Evolutionary conservation across 2,797 vertebrate genomes (phyloP), one percentile per base, ranked within the genome.

Genomic region (Danio tinwini): DNA sequence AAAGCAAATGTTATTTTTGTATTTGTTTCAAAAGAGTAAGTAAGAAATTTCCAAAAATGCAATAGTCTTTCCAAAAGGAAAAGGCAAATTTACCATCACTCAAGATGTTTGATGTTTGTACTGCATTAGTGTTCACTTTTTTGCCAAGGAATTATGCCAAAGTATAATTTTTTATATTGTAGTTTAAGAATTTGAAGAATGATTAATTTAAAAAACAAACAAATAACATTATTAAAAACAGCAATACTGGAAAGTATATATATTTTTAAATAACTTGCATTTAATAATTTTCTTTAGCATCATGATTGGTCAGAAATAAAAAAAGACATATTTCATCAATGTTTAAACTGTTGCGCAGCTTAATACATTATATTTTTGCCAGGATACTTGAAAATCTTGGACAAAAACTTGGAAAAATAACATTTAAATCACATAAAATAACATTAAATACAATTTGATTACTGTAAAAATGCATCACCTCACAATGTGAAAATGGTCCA

Each of bases 11-110:
- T 50, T 50, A 55, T 42, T 42, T 71, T 71, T 55, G 6, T n/a
- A 55, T 69, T 69, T 70, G 50, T 55, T 42, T 55, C 12, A 42
- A 70, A 16, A 11, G 65, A 52, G n/a, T 6, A 70, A 40, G 6
- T 9, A 14, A 37, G 5, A 53, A 13, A 11, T 37, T 13, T 5
- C 13, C 11, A 13, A 68, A 68, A 37, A 17, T 69, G 53, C 16
- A 10, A 37, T 69, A 12, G 6, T 40, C 37, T 70, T 39, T 70
- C 37, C 70, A 5, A 70, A 55, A 17, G 49, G 37, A 39, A 50
- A 37, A 7, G 7, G n/a, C 29, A 52, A 39, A 69, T 68, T 68
- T 37, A 50, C 47, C 65, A 50, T 52, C 21, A 39, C 1, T 37
- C 9, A 69, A n/a, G 5, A 40, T 7, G 53, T 53, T 7, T 40